phyloP scores from a whole-genome alignment of 2,888 invertebrate species.

The Tenthredo amoena region DNA sequence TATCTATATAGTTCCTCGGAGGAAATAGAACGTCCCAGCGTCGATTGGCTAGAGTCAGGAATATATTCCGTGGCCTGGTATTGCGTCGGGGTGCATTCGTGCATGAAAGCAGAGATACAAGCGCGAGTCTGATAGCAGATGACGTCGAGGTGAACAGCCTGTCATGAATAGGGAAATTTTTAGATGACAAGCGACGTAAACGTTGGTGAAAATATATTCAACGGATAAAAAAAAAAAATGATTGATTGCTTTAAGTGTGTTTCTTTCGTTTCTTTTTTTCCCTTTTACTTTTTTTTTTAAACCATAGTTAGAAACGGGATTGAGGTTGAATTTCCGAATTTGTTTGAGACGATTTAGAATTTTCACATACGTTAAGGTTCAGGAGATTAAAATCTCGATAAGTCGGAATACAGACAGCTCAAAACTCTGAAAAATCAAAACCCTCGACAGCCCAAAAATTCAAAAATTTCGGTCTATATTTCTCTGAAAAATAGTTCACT shows the following conservation, averaged over 20 bases:
- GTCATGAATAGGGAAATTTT: neutral
- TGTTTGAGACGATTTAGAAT: no score
- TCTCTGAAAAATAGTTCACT: no score
- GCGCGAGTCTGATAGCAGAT: neutral
- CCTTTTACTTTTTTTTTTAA: neutral
- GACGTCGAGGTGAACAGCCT: neutral
- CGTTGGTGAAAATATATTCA: neutral
- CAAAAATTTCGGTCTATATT: no score
- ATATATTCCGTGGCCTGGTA: slow-evolving; percentile 13
- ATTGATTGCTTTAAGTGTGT: neutral
- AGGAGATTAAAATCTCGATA: no score
- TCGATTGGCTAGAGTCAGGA: slow-evolving; percentile 4
- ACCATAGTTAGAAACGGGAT: no score
- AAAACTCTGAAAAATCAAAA: no score
- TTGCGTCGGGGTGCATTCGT: slow-evolving; percentile 27
- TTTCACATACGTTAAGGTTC: no score
- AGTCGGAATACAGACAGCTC: no score
- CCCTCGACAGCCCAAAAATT: no score
- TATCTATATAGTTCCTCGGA: neutral
- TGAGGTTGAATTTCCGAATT: no score
- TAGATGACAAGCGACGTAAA: neutral
- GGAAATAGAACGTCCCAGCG: neutral
- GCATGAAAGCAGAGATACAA: slow-evolving; percentile 32
- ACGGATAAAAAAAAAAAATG: neutral
- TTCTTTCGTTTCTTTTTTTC: neutral